Conservation (phyloP, 2,797 vertebrate genomes). For the Staurois parvus region DNA sequence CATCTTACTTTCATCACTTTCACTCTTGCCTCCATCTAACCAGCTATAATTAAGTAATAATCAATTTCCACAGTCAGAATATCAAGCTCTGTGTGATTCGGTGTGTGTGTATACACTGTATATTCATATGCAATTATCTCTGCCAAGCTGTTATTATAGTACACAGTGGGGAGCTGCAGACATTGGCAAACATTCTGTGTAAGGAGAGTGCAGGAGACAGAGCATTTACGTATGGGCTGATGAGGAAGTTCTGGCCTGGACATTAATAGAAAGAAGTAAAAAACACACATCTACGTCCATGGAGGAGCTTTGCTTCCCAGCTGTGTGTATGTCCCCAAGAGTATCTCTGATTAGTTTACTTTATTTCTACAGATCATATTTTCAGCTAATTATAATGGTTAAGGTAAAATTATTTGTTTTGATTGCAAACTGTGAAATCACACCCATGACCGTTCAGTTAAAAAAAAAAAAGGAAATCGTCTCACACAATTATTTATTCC, state of each 20-base stretch:
- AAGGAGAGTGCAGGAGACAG: not conserved
- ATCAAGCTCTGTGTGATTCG: slow-evolving; percentile 11
- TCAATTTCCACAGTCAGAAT: slow-evolving; percentile 4
- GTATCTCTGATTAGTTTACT: not conserved
- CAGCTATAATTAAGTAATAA: slow-evolving; percentile 18
- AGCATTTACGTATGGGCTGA: not conserved
- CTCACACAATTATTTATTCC: no score
- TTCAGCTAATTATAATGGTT: no score
- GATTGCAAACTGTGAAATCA: no score
- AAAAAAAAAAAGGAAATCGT: no score
- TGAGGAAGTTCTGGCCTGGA: not conserved
- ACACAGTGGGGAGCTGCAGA: not conserved
- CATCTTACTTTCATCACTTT: not conserved
- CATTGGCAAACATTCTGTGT: not conserved
- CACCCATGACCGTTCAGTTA: no score
- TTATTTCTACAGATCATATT: no score
- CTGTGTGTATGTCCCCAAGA: not conserved
- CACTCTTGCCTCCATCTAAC: not conserved
- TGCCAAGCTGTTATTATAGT: not conserved
- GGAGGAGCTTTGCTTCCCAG: not conserved
- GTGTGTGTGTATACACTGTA: not conserved
- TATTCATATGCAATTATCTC: not conserved
- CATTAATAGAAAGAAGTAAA: not conserved
- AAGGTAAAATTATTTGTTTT: no score
- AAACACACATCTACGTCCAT: not conserved